Percentiles rank a stretch among this genome's conserved stretches.
These are phyloP conservation scores for Tholera decimalis DNA, from an alignment of 2,888 invertebrate genomes.

Conservation along the genomic window DNA sequence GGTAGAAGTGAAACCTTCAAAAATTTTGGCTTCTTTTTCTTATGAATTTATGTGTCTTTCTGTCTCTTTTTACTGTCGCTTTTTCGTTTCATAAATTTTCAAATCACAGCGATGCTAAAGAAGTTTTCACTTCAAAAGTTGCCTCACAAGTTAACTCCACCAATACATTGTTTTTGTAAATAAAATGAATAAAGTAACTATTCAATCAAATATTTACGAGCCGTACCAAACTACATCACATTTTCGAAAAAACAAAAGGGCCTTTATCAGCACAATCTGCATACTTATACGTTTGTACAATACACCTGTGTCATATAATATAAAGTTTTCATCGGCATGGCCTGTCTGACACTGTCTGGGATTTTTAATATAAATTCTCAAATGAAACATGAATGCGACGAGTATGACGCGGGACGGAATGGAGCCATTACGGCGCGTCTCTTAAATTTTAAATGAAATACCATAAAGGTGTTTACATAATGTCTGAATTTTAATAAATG, in stretches of 20 bases:
- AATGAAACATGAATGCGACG: constrained; percentile 46
- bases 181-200: too few species aligned
- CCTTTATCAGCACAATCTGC: neutral
- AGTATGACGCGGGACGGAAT: constrained; percentile 20
- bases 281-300: neutral
- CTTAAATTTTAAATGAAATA: constrained; percentile 55
- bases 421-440: constrained; percentile 38
- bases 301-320: constrained; percentile 30
- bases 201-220: constrained; percentile 20
- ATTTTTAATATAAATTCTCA: constrained; percentile 60
- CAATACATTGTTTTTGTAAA: too few species aligned
- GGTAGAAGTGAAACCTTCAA: too few species aligned
- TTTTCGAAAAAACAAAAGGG: constrained; percentile 2
- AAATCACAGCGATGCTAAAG: too few species aligned
- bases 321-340: constrained; percentile 39
- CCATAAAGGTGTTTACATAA: constrained; percentile 30
- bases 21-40: too few species aligned
- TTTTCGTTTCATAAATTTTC: too few species aligned
- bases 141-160: too few species aligned
- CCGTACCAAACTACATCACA: constrained; percentile 1
- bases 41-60: too few species aligned
- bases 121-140: too few species aligned
- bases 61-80: too few species aligned
- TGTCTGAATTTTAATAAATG: constrained; percentile 37
- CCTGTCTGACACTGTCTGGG: constrained; percentile 40